Evolutionary conservation across 2,888 invertebrate species (phyloP), one percentile per base, ranked within the genome.

Genomic region (Scelioninae gen. 2): DNA sequence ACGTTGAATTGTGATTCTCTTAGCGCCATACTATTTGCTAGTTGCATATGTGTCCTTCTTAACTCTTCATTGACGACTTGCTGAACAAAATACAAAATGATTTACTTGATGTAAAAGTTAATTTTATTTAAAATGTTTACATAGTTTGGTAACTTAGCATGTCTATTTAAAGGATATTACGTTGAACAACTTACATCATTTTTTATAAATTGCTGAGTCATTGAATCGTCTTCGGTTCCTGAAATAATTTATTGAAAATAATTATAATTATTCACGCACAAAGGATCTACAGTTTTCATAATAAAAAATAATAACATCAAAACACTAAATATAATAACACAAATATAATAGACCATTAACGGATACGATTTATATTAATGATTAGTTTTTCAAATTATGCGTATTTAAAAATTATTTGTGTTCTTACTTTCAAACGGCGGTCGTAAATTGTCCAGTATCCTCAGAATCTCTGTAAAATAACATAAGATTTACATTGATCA

Each of bases 1-100:
- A 80, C 81, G 28, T 78, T 81, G 16, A 86, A 81, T 45, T 83
- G 82, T 18, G 83, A 80, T 55, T 82, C 81, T 58, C 81, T 82
- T 13, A 80, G 73, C 2, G 80, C 81, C 57, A 86, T 82, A 11
- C 80, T 80, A 22, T 84, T 80, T 31, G 78, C 80, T 13, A 85
- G 75, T 50, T 83, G 79, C 15, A 79, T 72, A 71, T 84, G 84
- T 9, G 81, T 80, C 45, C 78, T 81, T 48, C 78, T 78, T 46
- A 85, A 57, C 53, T 81, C 78, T 15, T 82, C 79, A 72, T 77
- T 80, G 37, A 83, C 77, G 11, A 72, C 77, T 75, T 82, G 77
- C 81, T 81, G 61, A 5, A 78, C 70, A 41, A 41, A 71, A 65
- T 58, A 70, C 22, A 35, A 35, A 31, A 37, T 39, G 35, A 58